Evolutionary conservation across 2,797 vertebrate genomes (phyloP), one percentile per base, ranked within the genome.

Genomic region (Rhyacichthys aspro): DNA sequence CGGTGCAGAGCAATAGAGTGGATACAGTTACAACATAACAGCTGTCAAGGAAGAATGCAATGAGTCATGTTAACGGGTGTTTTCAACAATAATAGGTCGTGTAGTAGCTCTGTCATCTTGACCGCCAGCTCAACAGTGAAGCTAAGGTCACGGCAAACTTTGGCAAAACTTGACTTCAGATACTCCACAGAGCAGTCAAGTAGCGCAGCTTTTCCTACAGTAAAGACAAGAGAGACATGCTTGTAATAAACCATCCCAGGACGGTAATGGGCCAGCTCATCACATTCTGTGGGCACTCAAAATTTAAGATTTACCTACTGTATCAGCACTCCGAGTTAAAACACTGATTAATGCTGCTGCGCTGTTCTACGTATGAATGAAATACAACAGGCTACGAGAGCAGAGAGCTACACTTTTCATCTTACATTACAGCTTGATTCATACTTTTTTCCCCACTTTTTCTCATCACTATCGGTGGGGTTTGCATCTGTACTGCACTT

Each of bases 301-400:
- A 70, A 43, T 37, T 47, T 59, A 63, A n/a, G 56, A 63, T 76
- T 66, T 43, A 55, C 32, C 59, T 39, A 11, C 45, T 28, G 39
- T 42, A 38, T 42, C 42, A 48, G 63, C 63, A 72, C 60, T 42
- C 34, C 1, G 54, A 46, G 46, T 42, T 63, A 43, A 62, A 75
- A 74, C 42, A 67, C 59, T 56, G 59, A 82, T 70, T 48, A 72
- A 73, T 62, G 58, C 49, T 39, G 58, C 67, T 72, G 67, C 55
- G n/a, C 66, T 59, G 54, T 36, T 77, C 39, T 54, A 56, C 43
- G 44, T 33, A 67, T 50, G 44, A 72, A 66, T 76, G 45, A 72
- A 77, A 74, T 45, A 50, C 46, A 75, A 43, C 48, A 50, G 55
- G 10, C 47, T 39, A 46, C 43, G 43, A 34, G 32, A 80, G 65